Evolutionary conservation across 2,113 vertebrate genomes (phyloP).

Genomic region (Cisticola juncidis): DNA sequence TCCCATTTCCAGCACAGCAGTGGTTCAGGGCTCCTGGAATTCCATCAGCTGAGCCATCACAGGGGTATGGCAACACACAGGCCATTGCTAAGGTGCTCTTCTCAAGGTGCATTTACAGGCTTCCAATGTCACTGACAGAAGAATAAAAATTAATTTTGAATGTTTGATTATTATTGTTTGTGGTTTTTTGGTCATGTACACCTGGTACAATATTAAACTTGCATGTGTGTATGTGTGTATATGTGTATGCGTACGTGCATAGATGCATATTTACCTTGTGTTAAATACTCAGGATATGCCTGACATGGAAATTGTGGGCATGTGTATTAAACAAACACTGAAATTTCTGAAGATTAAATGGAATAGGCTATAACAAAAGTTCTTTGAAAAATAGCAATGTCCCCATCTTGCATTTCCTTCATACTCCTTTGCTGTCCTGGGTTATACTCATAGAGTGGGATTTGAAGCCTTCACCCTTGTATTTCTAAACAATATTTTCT

Average conservation of each 20-base stretch:
- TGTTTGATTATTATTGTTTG: background rate
- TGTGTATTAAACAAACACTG: background rate
- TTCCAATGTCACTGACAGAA: background rate
- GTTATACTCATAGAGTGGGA: background rate
- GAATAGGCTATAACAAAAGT: background rate
- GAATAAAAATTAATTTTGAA: background rate
- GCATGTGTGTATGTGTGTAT: background rate
- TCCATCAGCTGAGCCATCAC: background rate
- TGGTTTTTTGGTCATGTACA: background rate
- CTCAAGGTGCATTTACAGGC: background rate
- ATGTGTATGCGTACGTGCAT: fast-evolving
- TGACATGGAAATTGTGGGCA: background rate
- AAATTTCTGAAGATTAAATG: background rate
- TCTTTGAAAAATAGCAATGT: background rate
- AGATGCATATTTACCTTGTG: background rate
- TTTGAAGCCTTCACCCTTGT: background rate
- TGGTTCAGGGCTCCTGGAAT: background rate
- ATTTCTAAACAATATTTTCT: background rate
- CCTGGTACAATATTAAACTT: background rate
- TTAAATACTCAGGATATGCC: background rate
- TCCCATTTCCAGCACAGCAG: background rate
- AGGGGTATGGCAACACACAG: background rate
- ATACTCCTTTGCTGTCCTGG: background rate
- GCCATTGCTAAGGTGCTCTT: background rate
- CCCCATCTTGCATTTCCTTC: background rate